Evolutionary conservation across 2,888 invertebrate species (phyloP), one percentile per base, ranked within the genome.

Genomic region (Blera fallax): DNA sequence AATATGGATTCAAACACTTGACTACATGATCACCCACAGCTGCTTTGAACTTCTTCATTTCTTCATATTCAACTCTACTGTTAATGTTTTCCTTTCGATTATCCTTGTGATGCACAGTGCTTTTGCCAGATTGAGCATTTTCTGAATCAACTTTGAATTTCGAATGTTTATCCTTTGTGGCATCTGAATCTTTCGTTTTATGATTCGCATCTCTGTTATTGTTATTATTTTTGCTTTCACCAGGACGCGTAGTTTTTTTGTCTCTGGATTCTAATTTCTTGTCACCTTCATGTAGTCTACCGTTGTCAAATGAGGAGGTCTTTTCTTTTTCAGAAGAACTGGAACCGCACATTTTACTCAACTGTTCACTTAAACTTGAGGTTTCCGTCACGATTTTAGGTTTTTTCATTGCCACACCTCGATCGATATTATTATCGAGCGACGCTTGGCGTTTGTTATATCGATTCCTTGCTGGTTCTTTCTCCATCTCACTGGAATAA

Each of bases 1-100:
- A 91, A 64, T 91, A 91, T 0, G 91, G 91, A 89, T 91, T 91
- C 3, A 91, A 48, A 29, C 85, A 85, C 37, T 81, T 85, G 0
- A 89, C 87, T 87, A 88, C 62, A 89, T 89, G 8, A 90, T 91
- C 87, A 1, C 82, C 87, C 10, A 78, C 43, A 10, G 37, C 1
- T 0, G 82, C 77, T 50, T 81, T 82, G 18, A 64, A 78, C 32
- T 81, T 82, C 11, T 83, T 87, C 11, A 73, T 78, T 32, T 48
- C 64, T 32, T 78, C 82, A 4, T 64, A 78, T 16, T 82, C 48
- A 1, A n/a, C 8, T 32, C 27, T 45, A 2, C 10, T 58, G 1
- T 43, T 40, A 7, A 5, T 11, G 11, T 21, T 18, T 16, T 67
- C 37, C 6, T 45, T 62, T 37, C 21, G 60, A 40, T 40, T 37